Evolutionary conservation across 2,888 invertebrate species (phyloP), one percentile per base, ranked within the genome.

Genomic region (Eilema griseolum): DNA sequence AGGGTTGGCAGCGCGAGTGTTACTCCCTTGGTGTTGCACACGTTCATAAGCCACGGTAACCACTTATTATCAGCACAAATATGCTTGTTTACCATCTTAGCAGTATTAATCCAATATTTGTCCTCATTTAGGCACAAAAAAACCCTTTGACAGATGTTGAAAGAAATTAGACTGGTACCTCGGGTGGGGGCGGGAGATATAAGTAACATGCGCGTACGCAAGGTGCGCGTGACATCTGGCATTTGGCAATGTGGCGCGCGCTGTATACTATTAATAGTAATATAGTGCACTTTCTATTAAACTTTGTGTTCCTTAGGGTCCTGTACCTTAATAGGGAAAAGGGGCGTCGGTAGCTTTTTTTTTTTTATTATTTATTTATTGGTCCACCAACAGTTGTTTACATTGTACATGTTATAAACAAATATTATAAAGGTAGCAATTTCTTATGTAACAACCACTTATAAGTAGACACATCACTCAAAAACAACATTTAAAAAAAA

Each of bases 141-240:
- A 80, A 71, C 69, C 3, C 65, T 75, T 74, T 73, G 78, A 78
- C 79, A 81, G 81, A 81, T 80, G 79, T 69, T 52, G 23, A 67
- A 76, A 72, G 81, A 78, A 81, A 80, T 81, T 81, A 81, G 33
- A 46, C 62, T 64, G 41, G 23, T 24, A 26, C 2, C 28, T 52
- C 10, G 23, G 31, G 26, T 16, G 31, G 41, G 14, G 20, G 31
- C 24, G 61, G 61, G 61, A 16, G 28, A 61, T 10, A 16, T n/a
- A n/a, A 46, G 74, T 62, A 59, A 67, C 76, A 76, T 76, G 75
- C 71, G 78, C 76, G 62, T 71, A 63, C 75, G 85, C 85, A 85
- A 85, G 85, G 85, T 85, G 85, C 74, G 68, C 61, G 0, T 4
- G 31, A 65, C 85, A 85, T 84, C 85, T 85, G 85, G 82, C 77